These are phyloP conservation scores for Sebastes schlegelii DNA, from an alignment of 2,113 vertebrate genomes.

Conservation along the genomic window DNA sequence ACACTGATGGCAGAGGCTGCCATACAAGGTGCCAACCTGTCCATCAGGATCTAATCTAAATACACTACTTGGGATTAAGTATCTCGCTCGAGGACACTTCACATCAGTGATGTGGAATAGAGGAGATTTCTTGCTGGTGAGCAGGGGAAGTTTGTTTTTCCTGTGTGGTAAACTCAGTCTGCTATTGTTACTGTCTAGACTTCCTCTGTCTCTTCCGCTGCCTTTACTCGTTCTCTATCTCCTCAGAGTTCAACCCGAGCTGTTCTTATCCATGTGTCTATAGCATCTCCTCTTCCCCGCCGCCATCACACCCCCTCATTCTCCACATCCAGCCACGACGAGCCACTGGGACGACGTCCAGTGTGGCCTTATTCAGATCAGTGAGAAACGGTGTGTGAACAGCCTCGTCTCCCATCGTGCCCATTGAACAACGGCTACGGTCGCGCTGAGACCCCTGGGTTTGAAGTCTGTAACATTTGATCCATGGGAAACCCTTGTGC, in stretches of 20 bases:
- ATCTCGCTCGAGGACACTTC: too few relatives aligned
- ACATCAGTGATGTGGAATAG: background rate
- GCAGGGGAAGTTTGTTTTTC: constrained; percentile 22
- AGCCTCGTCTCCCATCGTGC: constrained; percentile 67
- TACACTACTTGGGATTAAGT: too few relatives aligned
- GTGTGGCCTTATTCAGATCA: constrained; percentile 63
- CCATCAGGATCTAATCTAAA: too few relatives aligned
- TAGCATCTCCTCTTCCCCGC: background rate
- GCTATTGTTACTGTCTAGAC: constrained; percentile 33
- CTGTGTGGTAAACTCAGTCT: constrained; percentile 12
- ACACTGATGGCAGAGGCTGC: too few relatives aligned
- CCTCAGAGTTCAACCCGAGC: background rate
- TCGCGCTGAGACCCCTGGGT: constrained; percentile 75
- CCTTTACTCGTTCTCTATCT: constrained; percentile 8
- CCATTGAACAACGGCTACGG: constrained; percentile 70
- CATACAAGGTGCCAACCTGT: too few relatives aligned
- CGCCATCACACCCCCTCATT: background rate
- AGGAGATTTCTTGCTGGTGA: background rate
- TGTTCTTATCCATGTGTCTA: background rate
- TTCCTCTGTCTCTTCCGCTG: constrained; percentile 20
- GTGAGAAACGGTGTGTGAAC: constrained; percentile 66
- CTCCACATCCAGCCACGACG: background rate
- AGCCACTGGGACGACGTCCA: constrained; percentile 46
- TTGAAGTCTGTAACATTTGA: constrained; percentile 77
- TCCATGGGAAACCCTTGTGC: constrained; percentile 81